Evolutionary conservation across 2,888 invertebrate genomes (phyloP).

Genomic region (Nemotelus nigrinus): DNA sequence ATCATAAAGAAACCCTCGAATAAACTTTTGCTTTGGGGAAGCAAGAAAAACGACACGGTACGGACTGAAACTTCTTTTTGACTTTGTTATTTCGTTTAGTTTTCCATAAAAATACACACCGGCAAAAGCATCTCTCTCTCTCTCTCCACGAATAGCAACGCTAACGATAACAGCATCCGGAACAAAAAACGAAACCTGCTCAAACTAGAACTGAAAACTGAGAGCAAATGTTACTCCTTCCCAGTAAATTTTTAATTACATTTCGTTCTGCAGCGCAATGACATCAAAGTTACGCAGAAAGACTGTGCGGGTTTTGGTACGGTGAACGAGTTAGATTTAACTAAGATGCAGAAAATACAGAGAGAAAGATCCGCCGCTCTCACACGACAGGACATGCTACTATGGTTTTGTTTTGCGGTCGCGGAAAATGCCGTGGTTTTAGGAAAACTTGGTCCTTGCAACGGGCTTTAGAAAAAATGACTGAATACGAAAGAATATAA

Average conservation of each 20-base stretch:
- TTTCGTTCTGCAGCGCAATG: constrained; percentile 33
- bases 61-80: constrained; percentile 5
- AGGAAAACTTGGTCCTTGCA: constrained; percentile 24
- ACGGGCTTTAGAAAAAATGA: background rate
- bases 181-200: constrained; percentile 6
- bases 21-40: constrained; percentile 32
- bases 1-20: constrained; percentile 12
- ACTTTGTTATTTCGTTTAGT: constrained; percentile 25
- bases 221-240: constrained; percentile 28
- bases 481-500: constrained; percentile 11
- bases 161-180: background rate
- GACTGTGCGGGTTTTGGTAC: background rate
- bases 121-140: background rate
- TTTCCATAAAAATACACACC: constrained; percentile 16
- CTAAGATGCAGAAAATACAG: background rate
- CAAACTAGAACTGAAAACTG: constrained; percentile 11
- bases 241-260: constrained; percentile 39
- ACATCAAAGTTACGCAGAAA: constrained; percentile 15
- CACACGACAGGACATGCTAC: background rate
- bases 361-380: background rate
- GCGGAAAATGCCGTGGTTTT: background rate
- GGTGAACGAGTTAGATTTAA: background rate
- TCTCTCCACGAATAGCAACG: background rate
- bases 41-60: constrained; percentile 25
- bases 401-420: constrained; percentile 27